Base-by-base conservation (phyloP, 2,797 vertebrate species). In the Tamandua tetradactyla region DNA sequence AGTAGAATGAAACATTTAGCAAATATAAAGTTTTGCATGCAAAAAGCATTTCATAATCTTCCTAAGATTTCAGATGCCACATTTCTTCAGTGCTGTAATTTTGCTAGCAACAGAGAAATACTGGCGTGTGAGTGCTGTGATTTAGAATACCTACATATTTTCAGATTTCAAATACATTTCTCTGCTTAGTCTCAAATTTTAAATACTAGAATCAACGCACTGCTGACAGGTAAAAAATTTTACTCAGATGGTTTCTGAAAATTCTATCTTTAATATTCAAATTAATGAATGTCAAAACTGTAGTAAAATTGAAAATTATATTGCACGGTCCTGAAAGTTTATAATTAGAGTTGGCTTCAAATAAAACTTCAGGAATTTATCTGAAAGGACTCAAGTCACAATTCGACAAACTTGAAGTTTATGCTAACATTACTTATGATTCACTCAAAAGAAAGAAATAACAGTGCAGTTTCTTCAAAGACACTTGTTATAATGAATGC, bases 171-270 rank as follows among this genome's bases (percentile, higher is more conserved):
- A 78, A 79, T 62, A 37, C 40, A 37, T 80, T 96, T 95, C 18
- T 42, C 49, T n/a, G 15, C 80, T 92, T 59, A 75, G 61, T 68
- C 91, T 72, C n/a, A 79, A 11, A 59, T 93, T 91, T 95, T 87
- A 91, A 93, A 69, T 84, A 69, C 95, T 94, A 89, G 30, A 72
- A 17, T 94, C 44, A 85, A 59, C 94, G 59, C 35, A n/a, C 52
- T 66, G 8, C 49, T 57, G 69, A 47, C 52, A 3, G 88, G 68
- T 87, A 89, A 89, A 92, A 93, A 5, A 62, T 95, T 97, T 94
- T 90, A 42, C 47, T 87, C 10, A 64, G 25, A 69, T 44, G 49
- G 32, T 76, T 92, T 62, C 68, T 87, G 30, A 89, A 71, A 84
- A 72, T 44, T 78, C 22, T 79, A 89, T 64, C 57, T 32, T 89